Percentiles rank a stretch among this genome's conserved stretches.
Conservation (phyloP, 64 coral and sea anemone species). For the Montipora cactus region DNA sequence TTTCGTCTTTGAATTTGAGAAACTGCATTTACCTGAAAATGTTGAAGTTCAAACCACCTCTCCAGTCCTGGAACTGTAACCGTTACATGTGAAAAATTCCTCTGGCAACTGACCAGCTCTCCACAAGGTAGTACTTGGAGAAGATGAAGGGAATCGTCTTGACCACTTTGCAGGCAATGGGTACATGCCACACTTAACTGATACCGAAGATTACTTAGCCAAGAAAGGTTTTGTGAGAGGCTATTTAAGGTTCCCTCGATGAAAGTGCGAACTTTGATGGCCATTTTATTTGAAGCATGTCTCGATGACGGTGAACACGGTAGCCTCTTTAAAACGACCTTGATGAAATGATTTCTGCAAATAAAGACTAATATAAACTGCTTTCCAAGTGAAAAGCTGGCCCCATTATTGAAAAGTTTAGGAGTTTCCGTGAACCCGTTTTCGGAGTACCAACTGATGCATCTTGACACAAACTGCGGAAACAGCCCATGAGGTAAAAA, state of each 20-base stretch:
- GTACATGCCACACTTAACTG: slow-evolving; percentile 63
- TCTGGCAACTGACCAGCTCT: not conserved
- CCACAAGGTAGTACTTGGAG: not conserved
- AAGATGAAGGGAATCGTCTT: slow-evolving; percentile 56
- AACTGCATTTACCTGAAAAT: not conserved
- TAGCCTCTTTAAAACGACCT: not conserved
- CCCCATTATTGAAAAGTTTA: not conserved
- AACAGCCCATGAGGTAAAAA: slow-evolving; percentile 24
- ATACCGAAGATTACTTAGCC: slow-evolving; percentile 50
- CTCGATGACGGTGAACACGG: not conserved
- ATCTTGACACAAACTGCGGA: not conserved
- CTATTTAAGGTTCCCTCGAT: slow-evolving; percentile 43
- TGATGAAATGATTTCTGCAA: slow-evolving; percentile 8
- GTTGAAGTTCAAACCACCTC: not conserved
- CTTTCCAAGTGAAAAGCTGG: not conserved
- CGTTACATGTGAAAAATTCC: too few species aligned
- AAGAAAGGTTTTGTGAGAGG: slow-evolving; percentile 32
- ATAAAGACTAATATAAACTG: not conserved
- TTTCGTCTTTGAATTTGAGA: too few species aligned
- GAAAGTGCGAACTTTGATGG: slow-evolving; percentile 39
- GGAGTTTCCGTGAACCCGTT: not conserved
- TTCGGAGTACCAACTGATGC: not conserved
- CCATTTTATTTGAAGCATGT: not conserved
- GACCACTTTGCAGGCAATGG: not conserved
- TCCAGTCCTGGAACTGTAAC: not conserved